Percentiles rank a stretch among this genome's conserved stretches.
phyloP scores from a whole-genome alignment of 1,140 invertebrate species.

The Drosophila paulistorum region DNA sequence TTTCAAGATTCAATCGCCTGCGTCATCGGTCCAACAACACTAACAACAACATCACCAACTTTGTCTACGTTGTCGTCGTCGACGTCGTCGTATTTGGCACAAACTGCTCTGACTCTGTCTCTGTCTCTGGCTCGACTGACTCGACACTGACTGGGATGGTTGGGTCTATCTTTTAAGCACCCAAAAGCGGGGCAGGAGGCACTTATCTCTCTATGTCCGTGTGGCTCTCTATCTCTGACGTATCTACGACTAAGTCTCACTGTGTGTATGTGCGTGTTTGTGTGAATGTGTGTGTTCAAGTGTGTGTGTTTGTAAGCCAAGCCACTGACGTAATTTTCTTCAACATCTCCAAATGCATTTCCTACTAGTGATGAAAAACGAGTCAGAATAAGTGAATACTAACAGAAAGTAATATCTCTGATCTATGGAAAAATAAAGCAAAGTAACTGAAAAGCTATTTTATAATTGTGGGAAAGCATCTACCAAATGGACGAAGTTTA shows the following conservation, averaged over 20 bases:
- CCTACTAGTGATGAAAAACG: constrained; percentile 44
- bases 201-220: constrained; percentile 54
- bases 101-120: constrained; percentile 35
- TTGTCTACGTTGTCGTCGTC: constrained; percentile 37
- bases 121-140: neutral
- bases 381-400: constrained; percentile 15
- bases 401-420: neutral
- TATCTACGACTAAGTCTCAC: constrained; percentile 5
- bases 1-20: constrained; percentile 71
- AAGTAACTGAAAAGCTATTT: too few relatives aligned
- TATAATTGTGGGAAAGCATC: too few relatives aligned
- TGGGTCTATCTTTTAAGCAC: constrained; percentile 70
- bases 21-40: constrained; percentile 44
- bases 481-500: too few relatives aligned
- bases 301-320: constrained; percentile 48
- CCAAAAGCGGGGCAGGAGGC: constrained; percentile 47
- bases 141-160: constrained; percentile 15
- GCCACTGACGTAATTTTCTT: constrained; percentile 75
- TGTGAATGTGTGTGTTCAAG: constrained; percentile 8
- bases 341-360: constrained; percentile 72
- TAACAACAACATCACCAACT: constrained; percentile 48
- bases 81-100: constrained; percentile 56
- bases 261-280: constrained; percentile 24
- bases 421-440: neutral
- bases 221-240: neutral